A percentile compares a stretch with the other conserved stretches of the same genome.
These are phyloP conservation scores for Gallinago paraguaiae DNA, from an alignment of 2,113 vertebrate species.

Conservation along the genomic window DNA sequence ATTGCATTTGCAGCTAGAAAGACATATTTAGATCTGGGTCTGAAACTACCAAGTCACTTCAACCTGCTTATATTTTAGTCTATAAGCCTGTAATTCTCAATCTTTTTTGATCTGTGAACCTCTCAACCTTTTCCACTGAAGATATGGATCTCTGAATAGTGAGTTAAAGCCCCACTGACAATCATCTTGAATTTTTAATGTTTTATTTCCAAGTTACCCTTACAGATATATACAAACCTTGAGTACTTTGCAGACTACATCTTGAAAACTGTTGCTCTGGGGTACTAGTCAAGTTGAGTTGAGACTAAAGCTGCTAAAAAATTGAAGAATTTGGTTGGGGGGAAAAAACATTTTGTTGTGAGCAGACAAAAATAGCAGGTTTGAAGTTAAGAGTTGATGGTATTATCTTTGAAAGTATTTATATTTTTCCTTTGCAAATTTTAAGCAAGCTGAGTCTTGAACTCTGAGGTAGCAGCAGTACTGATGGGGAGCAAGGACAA, in stretches of 20 bases:
- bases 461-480: not conserved
- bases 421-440: not conserved
- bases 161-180: constrained; percentile 14
- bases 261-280: not conserved
- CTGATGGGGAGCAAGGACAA: not conserved
- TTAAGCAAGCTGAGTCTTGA: not conserved
- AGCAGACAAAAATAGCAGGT: not conserved
- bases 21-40: not conserved
- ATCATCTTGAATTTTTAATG: constrained; percentile 26
- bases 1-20: not conserved
- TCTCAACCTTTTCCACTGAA: constrained; percentile 3
- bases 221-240: not conserved
- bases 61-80: not conserved
- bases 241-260: not conserved
- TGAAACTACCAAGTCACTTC: constrained; percentile 3
- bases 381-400: not conserved
- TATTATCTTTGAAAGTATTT: not conserved
- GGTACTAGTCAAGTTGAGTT: not conserved
- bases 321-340: not conserved
- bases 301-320: not conserved
- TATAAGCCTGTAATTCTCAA: not conserved
- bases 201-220: constrained; percentile 12
- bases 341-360: not conserved
- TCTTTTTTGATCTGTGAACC: constrained; percentile 1
- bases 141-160: not conserved